A percentile compares a stretch with the other conserved stretches of the same genome.
phyloP scores from a whole-genome alignment of 2,113 vertebrate genomes.

The Mesitornis unicolor region DNA sequence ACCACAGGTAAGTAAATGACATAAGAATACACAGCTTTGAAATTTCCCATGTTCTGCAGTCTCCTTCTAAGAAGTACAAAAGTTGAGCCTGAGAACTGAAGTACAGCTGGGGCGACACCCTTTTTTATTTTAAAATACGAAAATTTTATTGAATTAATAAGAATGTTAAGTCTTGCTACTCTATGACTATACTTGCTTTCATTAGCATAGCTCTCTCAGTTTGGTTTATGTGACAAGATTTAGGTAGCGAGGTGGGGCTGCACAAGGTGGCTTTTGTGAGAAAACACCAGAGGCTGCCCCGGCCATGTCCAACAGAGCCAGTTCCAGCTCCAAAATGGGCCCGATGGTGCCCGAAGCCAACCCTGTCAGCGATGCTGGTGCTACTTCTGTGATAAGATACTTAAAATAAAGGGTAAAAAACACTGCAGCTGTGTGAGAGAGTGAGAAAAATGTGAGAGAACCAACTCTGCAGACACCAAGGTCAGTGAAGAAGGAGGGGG shows the following conservation, averaged over 20 bases:
- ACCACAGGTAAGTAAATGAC: not conserved
- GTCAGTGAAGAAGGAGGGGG: not conserved
- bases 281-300: not conserved
- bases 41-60: not conserved
- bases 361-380: not conserved
- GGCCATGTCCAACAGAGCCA: fast-evolving
- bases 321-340: not conserved
- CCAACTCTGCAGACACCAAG: not conserved
- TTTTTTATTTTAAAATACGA: not conserved
- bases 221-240: not conserved
- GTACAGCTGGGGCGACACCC: not conserved
- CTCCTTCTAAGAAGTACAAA: not conserved
- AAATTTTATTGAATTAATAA: not conserved
- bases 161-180: not conserved
- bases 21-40: not conserved
- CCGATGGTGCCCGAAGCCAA: fast-evolving
- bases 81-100: not conserved
- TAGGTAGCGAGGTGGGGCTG: not conserved
- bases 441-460: not conserved
- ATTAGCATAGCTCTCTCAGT: not conserved
- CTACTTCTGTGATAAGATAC: not conserved
- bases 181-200: not conserved
- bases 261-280: not conserved
- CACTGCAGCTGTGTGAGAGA: not conserved
- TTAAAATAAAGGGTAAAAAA: not conserved